Evolutionary conservation across 92 coral and sea anemone genomes (phyloP), one percentile per base, ranked within the genome.

Genomic region (Plumapathes pennacea): DNA sequence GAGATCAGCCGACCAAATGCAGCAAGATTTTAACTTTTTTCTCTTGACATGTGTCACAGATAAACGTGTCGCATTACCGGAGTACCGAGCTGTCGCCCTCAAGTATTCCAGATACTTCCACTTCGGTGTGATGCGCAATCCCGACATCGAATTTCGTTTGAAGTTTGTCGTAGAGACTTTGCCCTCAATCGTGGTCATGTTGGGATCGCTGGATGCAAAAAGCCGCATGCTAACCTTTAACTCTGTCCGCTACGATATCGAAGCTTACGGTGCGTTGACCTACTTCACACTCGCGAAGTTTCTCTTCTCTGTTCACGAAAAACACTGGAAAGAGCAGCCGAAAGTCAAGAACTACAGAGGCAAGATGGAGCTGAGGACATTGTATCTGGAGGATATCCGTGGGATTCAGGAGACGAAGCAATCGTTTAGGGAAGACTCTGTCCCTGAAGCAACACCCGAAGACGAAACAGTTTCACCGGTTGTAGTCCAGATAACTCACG

Each of bases 291-390:
- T 92, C 9, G 63, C 90, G 21, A 85, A 67, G 29, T 92, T 92
- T 57, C 71, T 92, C 44, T 92, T 51, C 61, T 83, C 96, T 2
- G 96, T 82, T 8, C 98, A 92, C 72, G 86, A 88, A 41, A 84
- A 75, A 45, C 90, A 92, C 54, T 92, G 92, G 89, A 67, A 50
- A 21, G 89, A 88, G 9, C 61, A 82, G 4, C 89, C 98, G 3
- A 74, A 71, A 15, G 65, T 87, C 5, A 80, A 77, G 9, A 75
- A 47, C 29, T 92, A 62, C 71, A 71, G 78, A 27, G 98, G 77
- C 12, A 56, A 88, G 36, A 57, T 84, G 41, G 78, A 84, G 7
- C 54, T 79, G n/a, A 80, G 63, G 41, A 87, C 83, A 14, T 69
- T 69, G 32, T 92, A 71, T 68, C 46, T 69, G 8, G 83, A 79